These are phyloP conservation scores for Aradophagus sp. DNA, from an alignment of 1,140 invertebrate genomes.

Conservation along the genomic window DNA sequence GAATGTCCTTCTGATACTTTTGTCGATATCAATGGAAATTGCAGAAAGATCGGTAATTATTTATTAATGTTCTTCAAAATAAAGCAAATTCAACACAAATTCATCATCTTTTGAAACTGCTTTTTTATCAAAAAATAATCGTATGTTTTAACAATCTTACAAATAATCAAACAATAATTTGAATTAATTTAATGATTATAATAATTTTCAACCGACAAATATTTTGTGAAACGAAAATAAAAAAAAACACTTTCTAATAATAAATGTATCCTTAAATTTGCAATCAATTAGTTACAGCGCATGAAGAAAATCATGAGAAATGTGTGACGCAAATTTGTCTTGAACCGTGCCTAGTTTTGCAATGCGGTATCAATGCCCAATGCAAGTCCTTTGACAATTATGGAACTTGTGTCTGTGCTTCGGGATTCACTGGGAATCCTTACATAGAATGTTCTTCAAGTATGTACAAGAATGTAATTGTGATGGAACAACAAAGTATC, in stretches of 20 bases:
- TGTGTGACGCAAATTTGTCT: conserved; percentile 85
- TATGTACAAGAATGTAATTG: conserved; percentile 67
- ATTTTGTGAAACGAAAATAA: no score
- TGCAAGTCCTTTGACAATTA: conserved; percentile 85
- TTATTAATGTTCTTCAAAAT: conserved; percentile 1
- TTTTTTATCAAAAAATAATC: conserved; percentile 1
- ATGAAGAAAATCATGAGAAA: conserved; percentile 81
- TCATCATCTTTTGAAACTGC: no score
- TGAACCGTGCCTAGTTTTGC: conserved; percentile 84
- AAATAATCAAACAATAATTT: no score
- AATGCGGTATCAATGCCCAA: conserved; percentile 89
- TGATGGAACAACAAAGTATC: background rate
- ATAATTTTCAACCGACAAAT: no score
- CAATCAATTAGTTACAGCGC: no score
- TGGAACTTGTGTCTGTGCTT: conserved; percentile 85
- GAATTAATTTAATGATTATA: no score
- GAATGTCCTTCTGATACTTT: conserved; percentile 85
- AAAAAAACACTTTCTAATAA: no score
- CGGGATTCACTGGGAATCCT: conserved; percentile 87
- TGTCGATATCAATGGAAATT: conserved; percentile 78
- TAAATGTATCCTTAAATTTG: no score
- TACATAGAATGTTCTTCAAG: conserved; percentile 84
- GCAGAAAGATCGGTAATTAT: conserved; percentile 76
- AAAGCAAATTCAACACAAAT: background rate
- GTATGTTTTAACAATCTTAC: no score